phyloP scores from a whole-genome alignment of 2,113 vertebrate species.

The Colius striatus region DNA sequence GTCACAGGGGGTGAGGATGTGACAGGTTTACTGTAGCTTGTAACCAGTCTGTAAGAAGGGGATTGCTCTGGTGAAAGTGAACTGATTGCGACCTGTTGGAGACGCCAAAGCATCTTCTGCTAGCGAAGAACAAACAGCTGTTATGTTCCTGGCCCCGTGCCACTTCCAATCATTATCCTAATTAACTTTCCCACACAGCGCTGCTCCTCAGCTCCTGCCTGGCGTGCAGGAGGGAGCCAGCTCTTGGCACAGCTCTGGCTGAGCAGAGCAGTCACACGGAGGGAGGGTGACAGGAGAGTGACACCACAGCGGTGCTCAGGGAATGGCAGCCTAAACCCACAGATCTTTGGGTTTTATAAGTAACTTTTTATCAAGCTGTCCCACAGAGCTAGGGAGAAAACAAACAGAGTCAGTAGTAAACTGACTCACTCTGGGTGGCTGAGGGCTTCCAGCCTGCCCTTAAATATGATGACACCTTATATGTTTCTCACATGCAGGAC shows the following conservation, averaged over 20 bases:
- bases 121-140: background rate
- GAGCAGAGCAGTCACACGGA: background rate
- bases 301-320: background rate
- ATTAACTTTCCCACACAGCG: background rate
- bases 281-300: background rate
- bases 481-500: background rate
- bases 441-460: background rate
- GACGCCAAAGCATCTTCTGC: background rate
- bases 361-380: background rate
- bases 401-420: background rate
- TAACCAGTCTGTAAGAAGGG: rapidly evolving
- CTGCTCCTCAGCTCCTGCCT: background rate
- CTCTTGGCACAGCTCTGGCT: background rate
- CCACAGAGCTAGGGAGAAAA: background rate
- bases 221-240: rapidly evolving
- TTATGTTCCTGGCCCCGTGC: background rate
- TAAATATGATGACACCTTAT: background rate
- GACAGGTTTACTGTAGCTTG: background rate
- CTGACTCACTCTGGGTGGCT: background rate
- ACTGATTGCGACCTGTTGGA: background rate
- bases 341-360: background rate
- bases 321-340: rapidly evolving
- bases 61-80: background rate
- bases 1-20: too few species aligned
- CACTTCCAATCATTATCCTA: background rate